phyloP scores from a whole-genome alignment of 2,888 invertebrate species.

The Hirtodrosophila duncani region DNA sequence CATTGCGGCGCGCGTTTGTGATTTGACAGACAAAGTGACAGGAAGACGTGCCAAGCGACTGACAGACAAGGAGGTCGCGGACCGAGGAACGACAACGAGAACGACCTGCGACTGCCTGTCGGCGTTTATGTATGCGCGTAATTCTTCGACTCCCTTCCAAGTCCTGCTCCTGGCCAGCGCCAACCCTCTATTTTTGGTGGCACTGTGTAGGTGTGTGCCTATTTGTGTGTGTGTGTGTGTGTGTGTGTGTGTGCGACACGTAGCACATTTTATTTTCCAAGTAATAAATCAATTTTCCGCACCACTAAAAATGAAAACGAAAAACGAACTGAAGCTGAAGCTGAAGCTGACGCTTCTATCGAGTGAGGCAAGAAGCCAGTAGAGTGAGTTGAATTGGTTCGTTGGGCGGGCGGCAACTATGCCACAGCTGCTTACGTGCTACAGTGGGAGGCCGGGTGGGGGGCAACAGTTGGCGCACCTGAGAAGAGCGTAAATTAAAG shows the following conservation, averaged over 20 bases:
- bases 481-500: slow-evolving; percentile 73
- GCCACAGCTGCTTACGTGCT: slow-evolving; percentile 44
- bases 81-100: slow-evolving; percentile 19
- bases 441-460: slow-evolving; percentile 4
- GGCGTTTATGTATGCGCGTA: slow-evolving; percentile 70
- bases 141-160: slow-evolving; percentile 23
- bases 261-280: slow-evolving; percentile 74
- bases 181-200: slow-evolving; percentile 23
- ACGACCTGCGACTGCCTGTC: slow-evolving; percentile 66
- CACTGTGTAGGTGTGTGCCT: slow-evolving; percentile 30
- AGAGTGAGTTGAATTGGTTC: slow-evolving; percentile 2
- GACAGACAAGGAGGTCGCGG: slow-evolving; percentile 10
- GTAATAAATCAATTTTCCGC: slow-evolving; percentile 74
- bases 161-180: slow-evolving; percentile 29
- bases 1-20: slow-evolving; percentile 67
- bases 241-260: slow-evolving; percentile 63
- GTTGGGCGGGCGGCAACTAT: slow-evolving; percentile 13
- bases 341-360: slow-evolving; percentile 67
- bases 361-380: slow-evolving; percentile 31
- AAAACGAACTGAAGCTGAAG: slow-evolving; percentile 59
- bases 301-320: slow-evolving; percentile 75
- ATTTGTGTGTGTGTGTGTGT: slow-evolving; percentile 19
- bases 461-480: slow-evolving; percentile 71
- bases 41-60: slow-evolving; percentile 56
- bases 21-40: slow-evolving; percentile 71